These are phyloP conservation scores for Antrozous pallidus DNA, from an alignment of 2,797 vertebrate genomes.

Conservation along the genomic window DNA sequence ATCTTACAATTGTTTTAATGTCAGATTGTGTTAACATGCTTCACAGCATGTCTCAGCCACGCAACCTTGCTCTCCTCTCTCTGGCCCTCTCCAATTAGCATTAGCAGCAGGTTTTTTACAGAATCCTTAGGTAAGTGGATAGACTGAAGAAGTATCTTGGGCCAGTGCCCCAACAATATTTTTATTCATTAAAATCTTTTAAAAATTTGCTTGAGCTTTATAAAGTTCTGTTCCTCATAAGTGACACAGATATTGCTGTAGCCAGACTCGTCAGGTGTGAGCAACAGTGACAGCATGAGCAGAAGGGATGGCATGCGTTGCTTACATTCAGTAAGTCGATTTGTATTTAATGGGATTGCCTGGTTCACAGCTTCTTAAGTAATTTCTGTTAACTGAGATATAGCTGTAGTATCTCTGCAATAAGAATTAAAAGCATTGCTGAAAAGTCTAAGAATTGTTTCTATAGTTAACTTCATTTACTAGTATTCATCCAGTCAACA, in stretches of 20 bases:
- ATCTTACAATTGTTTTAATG: background rate
- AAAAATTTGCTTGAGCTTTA: background rate
- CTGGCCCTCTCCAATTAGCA: background rate
- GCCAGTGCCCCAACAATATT: background rate
- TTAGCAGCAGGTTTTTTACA: background rate
- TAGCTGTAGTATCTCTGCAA: background rate
- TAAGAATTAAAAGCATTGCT: background rate
- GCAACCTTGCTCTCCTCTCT: background rate
- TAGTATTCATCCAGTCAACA: background rate
- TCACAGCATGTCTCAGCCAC: background rate
- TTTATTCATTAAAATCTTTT: background rate
- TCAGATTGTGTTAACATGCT: background rate
- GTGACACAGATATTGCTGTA: background rate
- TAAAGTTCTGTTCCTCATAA: background rate
- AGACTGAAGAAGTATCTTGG: background rate
- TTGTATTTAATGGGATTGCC: background rate
- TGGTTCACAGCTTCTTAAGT: background rate
- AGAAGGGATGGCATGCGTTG: background rate
- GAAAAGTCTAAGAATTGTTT: constrained; percentile 1
- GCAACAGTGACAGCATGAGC: background rate
- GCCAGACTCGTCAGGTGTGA: background rate
- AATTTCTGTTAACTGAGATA: background rate
- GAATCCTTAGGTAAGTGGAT: background rate
- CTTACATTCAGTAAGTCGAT: background rate
- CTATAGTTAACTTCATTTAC: background rate